phyloP scores from a whole-genome alignment of 2,888 invertebrate species.

The Morpho helenor region DNA sequence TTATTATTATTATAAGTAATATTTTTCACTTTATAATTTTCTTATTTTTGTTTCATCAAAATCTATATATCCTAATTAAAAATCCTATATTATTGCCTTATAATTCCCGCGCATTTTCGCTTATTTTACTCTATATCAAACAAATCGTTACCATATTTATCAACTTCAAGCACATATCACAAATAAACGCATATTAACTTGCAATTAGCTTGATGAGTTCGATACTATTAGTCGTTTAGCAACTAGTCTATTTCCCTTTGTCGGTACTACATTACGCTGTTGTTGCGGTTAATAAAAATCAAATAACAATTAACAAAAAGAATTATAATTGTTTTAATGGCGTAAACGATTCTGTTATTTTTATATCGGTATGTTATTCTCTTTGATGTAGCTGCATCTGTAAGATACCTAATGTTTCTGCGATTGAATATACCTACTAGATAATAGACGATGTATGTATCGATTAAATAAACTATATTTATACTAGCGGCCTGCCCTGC shows the following conservation, averaged over 20 bases:
- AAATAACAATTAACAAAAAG: conserved; percentile 20
- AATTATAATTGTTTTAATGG: conserved; percentile 3
- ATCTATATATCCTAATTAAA: no score
- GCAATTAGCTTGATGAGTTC: conserved; percentile 5
- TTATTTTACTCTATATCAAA: conserved; percentile 1
- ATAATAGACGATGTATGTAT: no score
- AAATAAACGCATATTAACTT: conserved; percentile 8
- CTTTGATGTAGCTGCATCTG: no score
- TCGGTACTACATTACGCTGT: conserved; percentile 19
- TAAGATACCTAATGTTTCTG: no score
- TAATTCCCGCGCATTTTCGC: conserved; percentile 14
- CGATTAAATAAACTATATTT: no score
- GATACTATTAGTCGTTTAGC: not conserved
- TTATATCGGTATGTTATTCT: no score
- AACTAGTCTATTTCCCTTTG: conserved; percentile 18
- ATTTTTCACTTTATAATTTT: no score
- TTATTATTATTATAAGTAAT: no score
- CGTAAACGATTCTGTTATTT: not conserved
- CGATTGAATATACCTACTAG: no score
- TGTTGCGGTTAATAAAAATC: conserved; percentile 25
- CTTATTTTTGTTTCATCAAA: no score
- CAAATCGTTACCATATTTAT: conserved; percentile 3
- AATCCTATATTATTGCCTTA: no score
- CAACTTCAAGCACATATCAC: conserved; percentile 6
- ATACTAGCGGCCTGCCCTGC: no score